These are phyloP conservation scores for Argynnis bischoffii DNA, from an alignment of 2,888 invertebrate species.

Conservation along the genomic window DNA sequence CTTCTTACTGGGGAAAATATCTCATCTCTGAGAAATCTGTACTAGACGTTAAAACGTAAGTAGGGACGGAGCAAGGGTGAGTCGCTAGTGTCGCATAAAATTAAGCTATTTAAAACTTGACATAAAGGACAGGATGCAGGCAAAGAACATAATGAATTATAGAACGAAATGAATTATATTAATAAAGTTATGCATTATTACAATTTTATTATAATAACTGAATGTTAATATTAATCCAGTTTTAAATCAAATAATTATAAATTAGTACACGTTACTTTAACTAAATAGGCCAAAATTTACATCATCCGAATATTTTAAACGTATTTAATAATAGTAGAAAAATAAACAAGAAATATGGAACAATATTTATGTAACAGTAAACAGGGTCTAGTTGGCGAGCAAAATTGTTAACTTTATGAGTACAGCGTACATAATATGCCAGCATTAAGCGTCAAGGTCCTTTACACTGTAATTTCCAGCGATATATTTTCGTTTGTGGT, in stretches of 20 bases:
- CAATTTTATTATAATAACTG: no score
- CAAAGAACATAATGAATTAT: no score
- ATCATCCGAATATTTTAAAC: not conserved
- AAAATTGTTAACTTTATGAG: slow-evolving; percentile 6
- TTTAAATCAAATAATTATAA: not conserved
- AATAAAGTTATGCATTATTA: no score
- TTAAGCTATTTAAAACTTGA: no score
- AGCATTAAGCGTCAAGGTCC: slow-evolving; percentile 19
- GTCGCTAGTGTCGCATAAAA: no score
- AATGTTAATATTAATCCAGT: no score
- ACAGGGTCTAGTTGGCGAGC: not conserved
- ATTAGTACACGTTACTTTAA: not conserved
- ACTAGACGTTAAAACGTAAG: no score
- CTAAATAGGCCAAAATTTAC: not conserved
- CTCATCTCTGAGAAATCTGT: no score
- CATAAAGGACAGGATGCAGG: no score
- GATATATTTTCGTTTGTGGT: slow-evolving; percentile 30
- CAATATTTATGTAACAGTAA: slow-evolving; percentile 4
- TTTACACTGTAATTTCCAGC: slow-evolving; percentile 24
- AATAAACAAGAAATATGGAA: not conserved
- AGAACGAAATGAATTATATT: no score
- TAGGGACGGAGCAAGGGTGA: no score
- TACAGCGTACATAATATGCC: slow-evolving; percentile 6
- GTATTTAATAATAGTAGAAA: not conserved
- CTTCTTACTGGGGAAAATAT: no score